These are phyloP conservation scores for Nemapogon koenigi DNA, from an alignment of 2,888 invertebrate species.

Conservation along the genomic window DNA sequence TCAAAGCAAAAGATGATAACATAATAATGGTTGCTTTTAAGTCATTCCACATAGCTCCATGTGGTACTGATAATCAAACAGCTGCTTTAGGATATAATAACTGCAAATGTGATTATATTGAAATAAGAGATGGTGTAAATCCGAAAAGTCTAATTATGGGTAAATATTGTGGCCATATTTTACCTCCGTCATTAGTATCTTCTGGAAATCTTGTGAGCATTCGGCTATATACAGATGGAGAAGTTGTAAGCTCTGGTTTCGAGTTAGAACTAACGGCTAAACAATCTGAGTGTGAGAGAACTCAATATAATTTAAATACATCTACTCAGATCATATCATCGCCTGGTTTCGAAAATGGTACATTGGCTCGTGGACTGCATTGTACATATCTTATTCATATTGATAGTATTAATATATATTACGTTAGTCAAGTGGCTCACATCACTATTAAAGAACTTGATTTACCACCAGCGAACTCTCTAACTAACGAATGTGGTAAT, in stretches of 20 bases:
- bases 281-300: constrained; percentile 38
- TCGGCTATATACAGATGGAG: constrained; percentile 70
- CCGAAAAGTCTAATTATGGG: constrained; percentile 70
- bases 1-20: constrained; percentile 66
- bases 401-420: constrained; percentile 24
- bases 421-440: constrained; percentile 23
- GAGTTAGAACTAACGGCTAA: constrained; percentile 58
- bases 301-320: constrained; percentile 22
- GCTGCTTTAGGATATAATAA: constrained; percentile 34
- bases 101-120: constrained; percentile 77
- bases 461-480: constrained; percentile 25
- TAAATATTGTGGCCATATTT: constrained; percentile 70
- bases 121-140: constrained; percentile 76
- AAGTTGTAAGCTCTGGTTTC: constrained; percentile 69
- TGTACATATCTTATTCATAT: constrained; percentile 24
- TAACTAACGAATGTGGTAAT: constrained; percentile 28
- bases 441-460: constrained; percentile 32
- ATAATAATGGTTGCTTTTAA: constrained; percentile 67
- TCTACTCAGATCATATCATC: constrained; percentile 29
- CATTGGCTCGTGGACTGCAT: constrained; percentile 35
- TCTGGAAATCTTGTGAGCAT: constrained; percentile 69
- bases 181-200: constrained; percentile 64
- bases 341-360: constrained; percentile 34
- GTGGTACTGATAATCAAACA: constrained; percentile 41
- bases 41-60: constrained; percentile 59